Conservation (phyloP, 2,113 vertebrate genomes). For the Pterophyllum scalare region DNA sequence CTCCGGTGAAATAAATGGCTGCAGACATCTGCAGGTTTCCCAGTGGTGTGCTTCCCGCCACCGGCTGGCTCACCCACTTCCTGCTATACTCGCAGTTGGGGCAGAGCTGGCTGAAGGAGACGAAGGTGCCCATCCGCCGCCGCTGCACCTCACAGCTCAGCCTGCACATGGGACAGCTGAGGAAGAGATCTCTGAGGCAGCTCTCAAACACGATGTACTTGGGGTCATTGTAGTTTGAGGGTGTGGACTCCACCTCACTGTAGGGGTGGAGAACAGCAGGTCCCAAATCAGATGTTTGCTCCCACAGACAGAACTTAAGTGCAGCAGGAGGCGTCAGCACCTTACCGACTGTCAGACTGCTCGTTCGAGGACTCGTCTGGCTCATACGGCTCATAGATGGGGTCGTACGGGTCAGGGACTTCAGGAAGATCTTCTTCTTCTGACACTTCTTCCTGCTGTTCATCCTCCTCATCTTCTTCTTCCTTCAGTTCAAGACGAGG, state of each 20-base stretch:
- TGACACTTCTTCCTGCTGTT: background rate
- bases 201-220: slow-evolving; percentile 4
- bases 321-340: fast-evolving
- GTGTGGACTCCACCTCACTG: background rate
- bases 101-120: slow-evolving; percentile 5
- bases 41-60: background rate
- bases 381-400: background rate
- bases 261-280: background rate
- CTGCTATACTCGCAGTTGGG: background rate
- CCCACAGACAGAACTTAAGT: background rate
- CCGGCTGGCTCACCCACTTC: background rate
- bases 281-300: background rate
- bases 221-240: background rate
- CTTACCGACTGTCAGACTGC: background rate
- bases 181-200: background rate
- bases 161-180: background rate
- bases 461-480: background rate
- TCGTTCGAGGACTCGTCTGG: background rate
- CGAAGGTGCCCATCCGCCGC: background rate
- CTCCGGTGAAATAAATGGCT: slow-evolving; percentile 4
- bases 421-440: background rate
- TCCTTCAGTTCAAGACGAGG: background rate
- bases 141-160: background rate
- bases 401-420: background rate
- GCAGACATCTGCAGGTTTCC: slow-evolving; percentile 4